Evolutionary conservation across 1,140 invertebrate genomes (phyloP).

Genomic region (Wiebesia pumilae): DNA sequence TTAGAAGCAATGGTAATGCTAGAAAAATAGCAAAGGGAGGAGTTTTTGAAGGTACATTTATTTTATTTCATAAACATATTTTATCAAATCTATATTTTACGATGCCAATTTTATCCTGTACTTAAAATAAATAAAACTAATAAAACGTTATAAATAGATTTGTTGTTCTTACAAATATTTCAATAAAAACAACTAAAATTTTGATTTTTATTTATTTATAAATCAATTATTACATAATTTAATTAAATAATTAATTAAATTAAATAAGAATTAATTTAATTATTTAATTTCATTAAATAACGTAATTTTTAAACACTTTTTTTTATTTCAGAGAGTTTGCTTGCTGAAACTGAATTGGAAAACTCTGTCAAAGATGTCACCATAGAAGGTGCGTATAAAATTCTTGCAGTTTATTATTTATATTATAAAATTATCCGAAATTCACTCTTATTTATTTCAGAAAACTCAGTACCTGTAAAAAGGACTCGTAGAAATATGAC

Average conservation of each 20-base stretch:
- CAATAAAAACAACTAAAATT: no score
- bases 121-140: no score
- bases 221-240: neutral
- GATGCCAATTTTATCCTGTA: no score
- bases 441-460: neutral
- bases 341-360: slow-evolving; percentile 56
- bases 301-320: slow-evolving; percentile 4
- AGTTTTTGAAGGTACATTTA: slow-evolving; percentile 63
- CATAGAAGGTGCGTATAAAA: slow-evolving; percentile 36
- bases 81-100: neutral
- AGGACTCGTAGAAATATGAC: slow-evolving; percentile 56
- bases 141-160: no score
- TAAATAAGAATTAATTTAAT: no score
- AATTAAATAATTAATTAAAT: neutral
- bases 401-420: neutral
- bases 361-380: slow-evolving; percentile 39
- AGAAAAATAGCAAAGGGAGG: slow-evolving; percentile 67
- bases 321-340: slow-evolving; percentile 37
- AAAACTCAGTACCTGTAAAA: slow-evolving; percentile 25
- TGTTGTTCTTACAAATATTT: no score
- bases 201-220: no score
- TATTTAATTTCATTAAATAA: neutral
- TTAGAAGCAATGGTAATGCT: slow-evolving; percentile 59
- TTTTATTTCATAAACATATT: slow-evolving; percentile 7
- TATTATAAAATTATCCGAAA: neutral